Evolutionary conservation across 2,888 invertebrate genomes (phyloP).

Genomic region (Epirrita christyi): DNA sequence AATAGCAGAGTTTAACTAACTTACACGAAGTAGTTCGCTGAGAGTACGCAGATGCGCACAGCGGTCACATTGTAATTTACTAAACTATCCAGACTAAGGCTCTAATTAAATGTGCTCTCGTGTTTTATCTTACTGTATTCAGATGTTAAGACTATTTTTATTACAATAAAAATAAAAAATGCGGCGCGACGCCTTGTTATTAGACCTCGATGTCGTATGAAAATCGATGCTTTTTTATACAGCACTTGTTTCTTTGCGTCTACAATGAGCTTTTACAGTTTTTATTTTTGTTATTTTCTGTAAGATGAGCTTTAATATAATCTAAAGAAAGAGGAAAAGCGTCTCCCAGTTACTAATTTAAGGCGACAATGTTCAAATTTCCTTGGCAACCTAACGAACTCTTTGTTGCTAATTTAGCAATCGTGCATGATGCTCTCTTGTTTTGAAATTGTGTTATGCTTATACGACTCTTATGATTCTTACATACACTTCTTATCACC

Average conservation of each 20-base stretch:
- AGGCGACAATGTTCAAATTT: not conserved
- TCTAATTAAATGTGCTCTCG: constrained; percentile 29
- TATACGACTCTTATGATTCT: not conserved
- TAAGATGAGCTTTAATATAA: constrained; percentile 3
- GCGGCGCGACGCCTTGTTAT: constrained; percentile 17
- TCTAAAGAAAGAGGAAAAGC: not conserved
- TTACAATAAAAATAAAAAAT: constrained; percentile 20
- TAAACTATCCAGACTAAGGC: constrained; percentile 24
- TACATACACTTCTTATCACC: too few relatives aligned
- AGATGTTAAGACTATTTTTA: constrained; percentile 18
- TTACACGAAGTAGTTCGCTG: constrained; percentile 30
- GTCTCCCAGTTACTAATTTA: not conserved
- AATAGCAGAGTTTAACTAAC: constrained; percentile 34
- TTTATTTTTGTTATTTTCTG: constrained; percentile 1
- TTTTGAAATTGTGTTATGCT: not conserved
- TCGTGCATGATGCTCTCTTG: constrained; percentile 2
- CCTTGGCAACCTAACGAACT: not conserved
- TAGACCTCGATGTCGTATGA: constrained; percentile 12
- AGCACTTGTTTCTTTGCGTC: constrained; percentile 4
- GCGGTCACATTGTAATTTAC: constrained; percentile 36
- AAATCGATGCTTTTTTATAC: constrained; percentile 15
- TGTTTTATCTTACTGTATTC: constrained; percentile 23
- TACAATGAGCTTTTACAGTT: not conserved
- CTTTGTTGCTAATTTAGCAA: not conserved
- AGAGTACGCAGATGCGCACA: constrained; percentile 26